Percentiles rank a stretch among this genome's conserved stretches.
Evolutionary conservation across 2,888 invertebrate genomes (phyloP).

Genomic region (Dryocosmus kuriphilus): DNA sequence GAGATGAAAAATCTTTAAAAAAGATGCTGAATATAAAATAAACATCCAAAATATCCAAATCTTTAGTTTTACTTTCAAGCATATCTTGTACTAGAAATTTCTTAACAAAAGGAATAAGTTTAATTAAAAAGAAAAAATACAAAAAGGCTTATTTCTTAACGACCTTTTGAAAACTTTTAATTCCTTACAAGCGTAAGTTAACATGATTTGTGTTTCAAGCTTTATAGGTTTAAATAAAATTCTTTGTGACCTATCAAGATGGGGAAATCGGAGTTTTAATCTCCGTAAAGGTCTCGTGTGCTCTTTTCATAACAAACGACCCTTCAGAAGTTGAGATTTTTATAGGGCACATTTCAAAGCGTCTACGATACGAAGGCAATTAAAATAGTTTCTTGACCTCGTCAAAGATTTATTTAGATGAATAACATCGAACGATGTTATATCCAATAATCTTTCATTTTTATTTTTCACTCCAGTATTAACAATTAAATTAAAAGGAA

Average conservation of each 20-base stretch:
- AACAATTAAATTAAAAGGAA: too few relatives aligned
- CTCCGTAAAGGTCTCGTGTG: neutral
- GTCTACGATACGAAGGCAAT: neutral
- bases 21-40: too few relatives aligned
- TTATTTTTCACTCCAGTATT: too few relatives aligned
- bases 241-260: neutral
- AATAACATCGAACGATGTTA: neutral
- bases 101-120: neutral
- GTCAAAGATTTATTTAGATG: neutral
- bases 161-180: neutral
- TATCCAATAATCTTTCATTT: too few relatives aligned
- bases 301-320: conserved; percentile 4
- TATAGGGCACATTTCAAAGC: neutral
- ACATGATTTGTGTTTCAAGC: neutral
- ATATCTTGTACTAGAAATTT: neutral
- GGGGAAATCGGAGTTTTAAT: conserved; percentile 5
- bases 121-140: too few relatives aligned
- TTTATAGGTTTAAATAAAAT: neutral
- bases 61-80: neutral
- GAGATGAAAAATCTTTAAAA: too few relatives aligned
- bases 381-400: neutral
- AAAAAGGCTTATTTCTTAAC: too few relatives aligned
- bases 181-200: neutral
- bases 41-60: too few relatives aligned
- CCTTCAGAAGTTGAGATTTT: neutral